A percentile compares a stretch with the other conserved stretches of the same genome.
Conservation (phyloP, 1,140 invertebrate genomes). For the Drosophila arizonae region DNA sequence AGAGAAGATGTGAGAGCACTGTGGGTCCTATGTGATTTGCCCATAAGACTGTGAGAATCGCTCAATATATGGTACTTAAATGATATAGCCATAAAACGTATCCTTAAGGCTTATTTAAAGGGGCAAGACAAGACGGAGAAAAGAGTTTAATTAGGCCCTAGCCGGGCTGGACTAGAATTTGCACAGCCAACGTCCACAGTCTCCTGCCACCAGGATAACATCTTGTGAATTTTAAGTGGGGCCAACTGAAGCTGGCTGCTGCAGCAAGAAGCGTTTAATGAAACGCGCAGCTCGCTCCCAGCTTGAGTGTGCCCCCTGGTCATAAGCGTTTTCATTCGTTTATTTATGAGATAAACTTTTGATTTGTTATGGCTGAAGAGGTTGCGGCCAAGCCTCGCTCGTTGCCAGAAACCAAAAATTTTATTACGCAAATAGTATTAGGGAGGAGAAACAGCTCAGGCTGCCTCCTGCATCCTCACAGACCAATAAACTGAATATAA, state of each 20-base stretch:
- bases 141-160: constrained; percentile 60
- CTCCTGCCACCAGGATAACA: constrained; percentile 20
- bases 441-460: neutral
- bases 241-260: constrained; percentile 22
- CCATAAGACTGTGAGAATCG: too few species aligned
- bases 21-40: too few species aligned
- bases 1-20: too few species aligned
- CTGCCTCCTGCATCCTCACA: neutral
- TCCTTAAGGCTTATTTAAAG: too few species aligned
- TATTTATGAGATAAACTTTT: constrained; percentile 79
- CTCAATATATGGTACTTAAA: too few species aligned
- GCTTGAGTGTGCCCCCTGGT: too few species aligned
- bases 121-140: too few species aligned
- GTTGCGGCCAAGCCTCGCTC: neutral
- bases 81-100: too few species aligned
- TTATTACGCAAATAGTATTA: constrained; percentile 64
- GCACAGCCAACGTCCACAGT: neutral
- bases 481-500: constrained; percentile 59
- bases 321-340: constrained; percentile 50
- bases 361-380: constrained; percentile 59
- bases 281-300: too few species aligned
- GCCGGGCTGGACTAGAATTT: constrained; percentile 27
- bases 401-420: constrained; percentile 39
- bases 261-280: too few species aligned
- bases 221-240: constrained; percentile 31